These are phyloP conservation scores for Huso huso DNA, from an alignment of 2,797 vertebrate species.

Conservation along the genomic window DNA sequence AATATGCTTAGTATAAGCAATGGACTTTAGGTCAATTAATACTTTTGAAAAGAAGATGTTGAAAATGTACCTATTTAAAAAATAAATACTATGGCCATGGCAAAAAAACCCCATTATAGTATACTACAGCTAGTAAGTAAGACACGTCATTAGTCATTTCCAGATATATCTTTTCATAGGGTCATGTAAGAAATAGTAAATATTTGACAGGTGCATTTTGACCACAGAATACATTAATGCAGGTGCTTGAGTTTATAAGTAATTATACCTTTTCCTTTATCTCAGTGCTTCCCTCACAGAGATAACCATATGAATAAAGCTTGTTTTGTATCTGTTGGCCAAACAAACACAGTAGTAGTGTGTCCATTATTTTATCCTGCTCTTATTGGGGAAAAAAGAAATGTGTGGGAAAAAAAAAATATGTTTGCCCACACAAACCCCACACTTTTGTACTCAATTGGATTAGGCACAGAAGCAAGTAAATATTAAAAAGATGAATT, in stretches of 20 bases:
- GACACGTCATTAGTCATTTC: too few species aligned
- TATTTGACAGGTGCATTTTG: conserved; percentile 64
- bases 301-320: conserved; percentile 42
- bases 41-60: too few species aligned
- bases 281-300: conserved; percentile 52
- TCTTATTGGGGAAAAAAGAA: too few species aligned
- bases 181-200: conserved; percentile 53
- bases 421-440: too few species aligned
- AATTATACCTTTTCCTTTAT: conserved; percentile 56
- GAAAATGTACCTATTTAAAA: too few species aligned
- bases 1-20: too few species aligned
- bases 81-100: too few species aligned
- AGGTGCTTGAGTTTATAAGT: conserved; percentile 51
- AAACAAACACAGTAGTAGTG: conserved; percentile 1
- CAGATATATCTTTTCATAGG: conserved; percentile 16
- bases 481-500: conserved; percentile 18
- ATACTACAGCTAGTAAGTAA: too few species aligned
- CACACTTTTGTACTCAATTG: rapidly evolving
- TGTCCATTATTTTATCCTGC: too few species aligned
- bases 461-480: conserved; percentile 16
- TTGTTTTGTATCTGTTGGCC: conserved; percentile 14
- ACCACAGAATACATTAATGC: conserved; percentile 39
- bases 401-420: too few species aligned
- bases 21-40: too few species aligned
- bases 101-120: too few species aligned